Evolutionary conservation across 2,797 vertebrate species (phyloP), one percentile per base, ranked within the genome.

Genomic region (Enteromius argenteus): DNA sequence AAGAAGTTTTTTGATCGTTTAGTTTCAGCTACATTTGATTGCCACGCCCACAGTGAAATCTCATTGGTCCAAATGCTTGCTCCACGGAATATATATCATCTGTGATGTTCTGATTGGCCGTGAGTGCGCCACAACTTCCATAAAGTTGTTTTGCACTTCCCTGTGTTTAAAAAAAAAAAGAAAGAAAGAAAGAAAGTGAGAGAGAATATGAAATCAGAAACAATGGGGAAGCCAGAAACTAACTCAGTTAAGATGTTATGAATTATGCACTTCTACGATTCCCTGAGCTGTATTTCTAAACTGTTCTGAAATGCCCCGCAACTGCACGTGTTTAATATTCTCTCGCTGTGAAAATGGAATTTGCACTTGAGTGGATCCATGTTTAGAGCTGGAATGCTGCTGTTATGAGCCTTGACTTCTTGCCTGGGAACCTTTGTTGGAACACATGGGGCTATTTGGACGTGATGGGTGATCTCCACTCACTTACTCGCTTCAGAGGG

Each of bases 341-440:
- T 86, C 32, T 83, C 8, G 17, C 51, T 79, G n/a, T 56, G 60
- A 79, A 81, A 79, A 51, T 85, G 56, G 79, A 68, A 69, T 82
- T 82, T 67, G 19, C 32, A 32, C 81, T 77, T 81, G 78, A 79
- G 72, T 39, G 74, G 49, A 35, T 77, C 66, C 72, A 49, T 84
- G 81, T 86, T 74, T 82, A 72, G 49, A 71, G 39, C 77, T 81
- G 62, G 71, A 42, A n/a, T 80, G 23, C 76, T 21, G 67, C 35
- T 44, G 74, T 82, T 72, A 62, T 80, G 82, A 88, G 71, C 75
- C 72, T 44, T 88, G 85, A 80, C 87, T 69, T 56, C 73, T 49
- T 82, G 79, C 27, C 53, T 83, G 76, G 67, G 21, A 86, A 58
- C 44, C 72, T 86, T 80, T 84, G 72, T 86, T 39, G 39, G 64